A percentile compares a stretch with the other conserved stretches of the same genome.
Evolutionary conservation across 2,888 invertebrate genomes (phyloP).

Genomic region (Heliothis peltigera): DNA sequence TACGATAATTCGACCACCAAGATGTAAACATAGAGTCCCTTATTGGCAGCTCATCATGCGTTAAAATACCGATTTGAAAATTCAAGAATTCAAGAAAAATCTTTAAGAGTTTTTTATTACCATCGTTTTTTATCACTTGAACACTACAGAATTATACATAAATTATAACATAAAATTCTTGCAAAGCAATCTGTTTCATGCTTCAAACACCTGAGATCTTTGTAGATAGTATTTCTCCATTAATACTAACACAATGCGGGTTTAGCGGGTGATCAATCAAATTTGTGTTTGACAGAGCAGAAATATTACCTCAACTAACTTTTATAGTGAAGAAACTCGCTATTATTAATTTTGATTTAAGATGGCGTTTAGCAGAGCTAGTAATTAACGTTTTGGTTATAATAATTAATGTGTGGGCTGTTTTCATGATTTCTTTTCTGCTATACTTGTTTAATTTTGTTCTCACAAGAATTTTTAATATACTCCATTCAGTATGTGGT

Average conservation of each 20-base stretch:
- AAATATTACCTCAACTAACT: constrained; percentile 37
- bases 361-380: constrained; percentile 26
- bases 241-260: constrained; percentile 8
- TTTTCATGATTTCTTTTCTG: constrained; percentile 13
- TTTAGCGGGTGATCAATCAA: constrained; percentile 41
- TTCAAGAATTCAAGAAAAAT: too few species aligned
- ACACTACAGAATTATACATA: not conserved
- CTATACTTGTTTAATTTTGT: not conserved
- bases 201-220: constrained; percentile 10
- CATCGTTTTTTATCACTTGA: constrained; percentile 1
- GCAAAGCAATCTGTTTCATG: constrained; percentile 10
- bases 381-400: constrained; percentile 20
- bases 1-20: too few species aligned
- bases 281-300: constrained; percentile 32
- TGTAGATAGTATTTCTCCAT: constrained; percentile 13
- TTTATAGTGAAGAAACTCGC: constrained; percentile 15
- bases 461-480: constrained; percentile 3
- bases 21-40: too few species aligned
- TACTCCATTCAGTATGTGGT: not conserved
- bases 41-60: too few species aligned
- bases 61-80: too few species aligned
- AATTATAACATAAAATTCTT: constrained; percentile 11
- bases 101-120: not conserved
- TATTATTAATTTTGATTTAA: constrained; percentile 38
- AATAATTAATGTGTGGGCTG: constrained; percentile 5